These are phyloP conservation scores for Thumatha senex DNA, from an alignment of 2,888 invertebrate genomes.

Conservation along the genomic window DNA sequence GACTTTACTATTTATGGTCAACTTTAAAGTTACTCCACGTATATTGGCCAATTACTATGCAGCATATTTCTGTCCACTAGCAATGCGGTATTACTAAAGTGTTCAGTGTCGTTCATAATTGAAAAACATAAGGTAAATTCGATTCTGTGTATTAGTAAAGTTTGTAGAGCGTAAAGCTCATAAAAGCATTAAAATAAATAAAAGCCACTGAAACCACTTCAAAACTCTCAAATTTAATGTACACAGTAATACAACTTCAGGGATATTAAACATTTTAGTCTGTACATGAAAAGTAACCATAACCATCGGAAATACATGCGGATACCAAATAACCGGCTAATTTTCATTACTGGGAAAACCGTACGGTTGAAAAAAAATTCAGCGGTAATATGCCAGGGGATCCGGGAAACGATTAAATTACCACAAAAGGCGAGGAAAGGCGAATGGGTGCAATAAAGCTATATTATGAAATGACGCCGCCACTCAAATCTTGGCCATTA, in stretches of 20 bases:
- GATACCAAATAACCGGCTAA: slow-evolving; percentile 42
- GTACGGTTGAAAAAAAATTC: slow-evolving; percentile 40
- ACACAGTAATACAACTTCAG: neutral
- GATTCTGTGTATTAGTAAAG: no score
- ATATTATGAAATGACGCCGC: slow-evolving; percentile 50
- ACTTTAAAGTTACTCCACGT: no score
- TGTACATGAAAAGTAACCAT: slow-evolving; percentile 2
- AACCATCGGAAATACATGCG: slow-evolving; percentile 12
- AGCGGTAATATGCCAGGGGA: slow-evolving; percentile 42
- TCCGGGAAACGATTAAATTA: slow-evolving; percentile 69
- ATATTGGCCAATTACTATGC: no score
- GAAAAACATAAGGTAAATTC: no score
- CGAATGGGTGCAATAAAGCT: slow-evolving; percentile 59
- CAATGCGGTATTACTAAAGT: no score
- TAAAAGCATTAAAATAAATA: neutral
- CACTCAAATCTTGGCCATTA: slow-evolving; percentile 67
- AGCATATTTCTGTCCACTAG: no score
- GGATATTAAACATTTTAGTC: neutral
- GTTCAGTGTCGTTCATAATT: no score
- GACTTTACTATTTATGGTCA: no score
- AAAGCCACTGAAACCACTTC: neutral
- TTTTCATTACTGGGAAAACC: slow-evolving; percentile 44
- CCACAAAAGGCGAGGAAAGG: slow-evolving; percentile 59
- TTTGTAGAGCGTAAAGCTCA: neutral
- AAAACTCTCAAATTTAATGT: neutral